Conservation (phyloP, 2,113 vertebrate species). For the Sylvilagus bachmani region DNA sequence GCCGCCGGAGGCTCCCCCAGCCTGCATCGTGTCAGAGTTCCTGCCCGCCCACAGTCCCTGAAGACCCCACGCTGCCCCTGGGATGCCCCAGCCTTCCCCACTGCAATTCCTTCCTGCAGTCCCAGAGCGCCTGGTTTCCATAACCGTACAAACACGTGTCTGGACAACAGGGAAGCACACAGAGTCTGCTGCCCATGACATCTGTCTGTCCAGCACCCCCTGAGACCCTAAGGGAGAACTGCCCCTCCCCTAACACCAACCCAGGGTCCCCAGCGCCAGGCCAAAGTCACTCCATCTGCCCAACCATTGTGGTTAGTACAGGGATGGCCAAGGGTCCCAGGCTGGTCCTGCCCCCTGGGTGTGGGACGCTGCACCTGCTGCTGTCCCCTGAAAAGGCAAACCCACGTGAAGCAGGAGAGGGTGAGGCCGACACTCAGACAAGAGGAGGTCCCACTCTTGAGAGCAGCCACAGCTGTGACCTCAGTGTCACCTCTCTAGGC, state of each 20-base stretch:
- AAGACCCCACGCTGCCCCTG: neutral
- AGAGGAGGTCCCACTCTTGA: neutral
- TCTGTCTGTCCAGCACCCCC: neutral
- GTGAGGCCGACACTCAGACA: neutral
- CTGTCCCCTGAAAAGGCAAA: neutral
- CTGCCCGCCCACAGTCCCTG: neutral
- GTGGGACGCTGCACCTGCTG: neutral
- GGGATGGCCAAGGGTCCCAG: neutral
- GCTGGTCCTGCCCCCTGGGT: neutral
- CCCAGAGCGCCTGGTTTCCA: neutral
- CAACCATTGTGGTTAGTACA: neutral
- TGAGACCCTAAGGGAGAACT: neutral
- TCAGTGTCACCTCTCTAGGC: neutral
- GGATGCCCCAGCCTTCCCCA: neutral
- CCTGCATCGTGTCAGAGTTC: neutral
- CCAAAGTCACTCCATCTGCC: neutral
- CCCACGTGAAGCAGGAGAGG: neutral
- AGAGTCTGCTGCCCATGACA: neutral
- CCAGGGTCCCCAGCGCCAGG: neutral
- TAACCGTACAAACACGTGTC: neutral
- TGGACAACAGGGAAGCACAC: neutral
- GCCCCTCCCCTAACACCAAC: neutral
- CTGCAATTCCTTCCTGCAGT: neutral
- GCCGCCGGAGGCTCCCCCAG: neutral
- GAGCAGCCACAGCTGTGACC: neutral